These are phyloP conservation scores for Mesocricetus auratus DNA, from an alignment of 2,113 vertebrate genomes.

Conservation along the genomic window DNA sequence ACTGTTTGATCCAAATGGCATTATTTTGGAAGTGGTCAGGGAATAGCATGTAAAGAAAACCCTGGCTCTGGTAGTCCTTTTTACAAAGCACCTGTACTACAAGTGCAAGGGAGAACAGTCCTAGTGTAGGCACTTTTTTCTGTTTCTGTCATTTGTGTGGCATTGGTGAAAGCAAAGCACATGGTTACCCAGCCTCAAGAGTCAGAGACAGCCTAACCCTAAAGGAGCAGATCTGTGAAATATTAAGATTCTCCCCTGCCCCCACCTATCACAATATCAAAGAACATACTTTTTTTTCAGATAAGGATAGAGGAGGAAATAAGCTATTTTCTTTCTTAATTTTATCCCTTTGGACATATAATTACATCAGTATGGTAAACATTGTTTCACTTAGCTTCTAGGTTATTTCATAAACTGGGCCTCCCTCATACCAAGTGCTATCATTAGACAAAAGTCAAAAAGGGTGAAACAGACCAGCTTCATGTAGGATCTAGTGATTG, in stretches of 20 bases:
- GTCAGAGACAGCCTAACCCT: background rate
- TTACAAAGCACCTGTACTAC: background rate
- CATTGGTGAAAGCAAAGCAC: background rate
- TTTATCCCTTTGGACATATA: constrained; percentile 8
- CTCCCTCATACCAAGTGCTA: constrained; percentile 1
- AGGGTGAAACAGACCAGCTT: background rate
- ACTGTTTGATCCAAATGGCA: background rate
- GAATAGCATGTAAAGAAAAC: background rate
- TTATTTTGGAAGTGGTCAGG: background rate
- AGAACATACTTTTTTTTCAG: constrained; percentile 51
- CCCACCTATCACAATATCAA: background rate
- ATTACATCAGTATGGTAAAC: background rate
- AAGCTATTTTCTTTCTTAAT: constrained; percentile 36
- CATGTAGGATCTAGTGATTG: background rate
- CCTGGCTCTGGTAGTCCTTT: background rate
- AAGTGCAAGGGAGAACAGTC: background rate
- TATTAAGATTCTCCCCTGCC: background rate
- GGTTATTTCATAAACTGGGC: constrained; percentile 22
- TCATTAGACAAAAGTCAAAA: background rate
- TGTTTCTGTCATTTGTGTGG: background rate
- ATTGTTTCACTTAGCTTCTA: background rate
- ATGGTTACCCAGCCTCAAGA: background rate
- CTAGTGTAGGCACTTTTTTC: background rate
- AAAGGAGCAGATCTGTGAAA: constrained; percentile 12
- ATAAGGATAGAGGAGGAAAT: background rate